Evolutionary conservation across 2,113 vertebrate genomes (phyloP).

Genomic region (Crocuta crocuta): DNA sequence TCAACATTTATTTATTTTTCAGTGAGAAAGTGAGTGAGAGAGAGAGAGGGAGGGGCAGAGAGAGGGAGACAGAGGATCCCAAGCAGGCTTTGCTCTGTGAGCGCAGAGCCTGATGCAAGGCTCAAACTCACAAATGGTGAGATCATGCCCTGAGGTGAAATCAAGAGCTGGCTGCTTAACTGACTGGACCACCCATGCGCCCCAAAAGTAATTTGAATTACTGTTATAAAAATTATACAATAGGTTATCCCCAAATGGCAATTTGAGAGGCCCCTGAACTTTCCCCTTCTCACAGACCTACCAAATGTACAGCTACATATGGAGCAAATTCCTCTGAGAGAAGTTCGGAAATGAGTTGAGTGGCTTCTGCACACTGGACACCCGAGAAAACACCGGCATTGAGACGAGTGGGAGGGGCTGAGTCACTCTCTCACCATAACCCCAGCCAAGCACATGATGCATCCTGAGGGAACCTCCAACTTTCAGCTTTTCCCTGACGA

Average conservation of each 20-base stretch:
- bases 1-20: too few relatives aligned
- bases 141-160: too few relatives aligned
- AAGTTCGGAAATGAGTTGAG: neutral
- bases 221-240: neutral
- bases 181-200: too few relatives aligned
- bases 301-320: neutral
- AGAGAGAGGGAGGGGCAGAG: too few relatives aligned
- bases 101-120: too few relatives aligned
- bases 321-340: neutral
- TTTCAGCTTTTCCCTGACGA: neutral
- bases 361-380: neutral
- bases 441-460: neutral
- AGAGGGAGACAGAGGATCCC: too few relatives aligned
- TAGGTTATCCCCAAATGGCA: too few relatives aligned
- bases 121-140: too few relatives aligned
- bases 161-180: too few relatives aligned
- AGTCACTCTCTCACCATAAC: neutral
- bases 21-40: too few relatives aligned
- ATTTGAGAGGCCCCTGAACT: neutral
- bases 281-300: neutral
- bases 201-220: neutral
- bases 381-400: neutral
- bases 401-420: neutral
- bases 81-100: too few relatives aligned
- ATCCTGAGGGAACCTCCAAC: neutral